Percentiles rank a stretch among this genome's conserved stretches.
phyloP scores from a whole-genome alignment of 2,888 invertebrate species.

The Tenodera sinensis region DNA sequence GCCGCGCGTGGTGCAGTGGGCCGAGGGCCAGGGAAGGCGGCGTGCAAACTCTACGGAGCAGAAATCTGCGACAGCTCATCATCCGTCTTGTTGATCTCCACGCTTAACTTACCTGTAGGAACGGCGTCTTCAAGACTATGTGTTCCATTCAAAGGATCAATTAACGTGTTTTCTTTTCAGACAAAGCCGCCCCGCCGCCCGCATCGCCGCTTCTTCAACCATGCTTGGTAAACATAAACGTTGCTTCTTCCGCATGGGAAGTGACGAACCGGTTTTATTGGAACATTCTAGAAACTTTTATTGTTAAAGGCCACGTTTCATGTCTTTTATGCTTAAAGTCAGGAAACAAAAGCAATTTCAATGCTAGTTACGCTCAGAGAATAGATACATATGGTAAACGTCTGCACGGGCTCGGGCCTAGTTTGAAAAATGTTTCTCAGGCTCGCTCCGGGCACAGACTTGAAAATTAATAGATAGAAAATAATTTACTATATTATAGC shows the following conservation, averaged over 20 bases:
- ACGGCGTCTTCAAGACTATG: background rate
- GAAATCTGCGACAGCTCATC: slow-evolving; percentile 27
- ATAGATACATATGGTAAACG: too few species aligned
- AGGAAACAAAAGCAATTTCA: background rate
- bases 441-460: too few species aligned
- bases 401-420: too few species aligned
- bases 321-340: background rate
- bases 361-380: too few species aligned
- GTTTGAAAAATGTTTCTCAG: too few species aligned
- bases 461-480: too few species aligned
- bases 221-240: background rate
- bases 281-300: background rate
- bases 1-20: background rate
- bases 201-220: background rate
- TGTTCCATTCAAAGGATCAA: slow-evolving; percentile 3
- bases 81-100: slow-evolving; percentile 22
- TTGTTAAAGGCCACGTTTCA: background rate
- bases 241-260: background rate
- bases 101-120: background rate
- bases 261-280: background rate
- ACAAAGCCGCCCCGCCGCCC: background rate
- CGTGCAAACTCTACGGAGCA: background rate
- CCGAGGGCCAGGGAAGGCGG: background rate
- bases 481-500: too few species aligned
- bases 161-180: background rate